Evolutionary conservation across 2,888 invertebrate genomes (phyloP).

Genomic region (Amiota minor): DNA sequence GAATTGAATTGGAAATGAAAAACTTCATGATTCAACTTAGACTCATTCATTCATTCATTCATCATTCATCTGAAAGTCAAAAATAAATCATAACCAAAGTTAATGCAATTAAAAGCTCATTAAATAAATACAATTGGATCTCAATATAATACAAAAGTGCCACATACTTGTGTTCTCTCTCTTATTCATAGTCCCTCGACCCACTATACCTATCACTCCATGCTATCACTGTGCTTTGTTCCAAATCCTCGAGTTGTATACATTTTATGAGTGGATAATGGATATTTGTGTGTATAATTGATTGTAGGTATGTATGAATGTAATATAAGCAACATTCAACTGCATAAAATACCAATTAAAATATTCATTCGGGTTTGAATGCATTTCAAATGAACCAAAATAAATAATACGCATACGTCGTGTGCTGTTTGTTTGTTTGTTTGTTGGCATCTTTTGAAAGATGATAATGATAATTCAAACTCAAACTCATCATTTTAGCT

Average conservation of each 20-base stretch:
- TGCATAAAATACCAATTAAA: constrained; percentile 67
- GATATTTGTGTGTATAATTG: no score
- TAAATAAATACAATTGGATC: constrained; percentile 65
- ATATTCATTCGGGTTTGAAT: constrained; percentile 60
- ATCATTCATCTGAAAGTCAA: no score
- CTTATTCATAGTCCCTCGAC: not conserved
- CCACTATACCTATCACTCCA: not conserved
- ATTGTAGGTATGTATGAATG: no score
- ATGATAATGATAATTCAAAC: no score
- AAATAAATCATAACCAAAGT: not conserved
- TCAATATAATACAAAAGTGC: no score
- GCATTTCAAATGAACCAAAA: constrained; percentile 39
- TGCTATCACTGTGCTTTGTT: not conserved
- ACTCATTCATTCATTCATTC: no score
- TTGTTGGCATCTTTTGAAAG: no score
- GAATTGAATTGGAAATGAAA: no score
- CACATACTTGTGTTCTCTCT: not conserved
- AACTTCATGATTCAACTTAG: no score
- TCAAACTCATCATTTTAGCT: no score
- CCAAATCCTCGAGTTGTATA: not conserved
- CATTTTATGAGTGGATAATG: not conserved
- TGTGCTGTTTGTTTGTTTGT: not conserved
- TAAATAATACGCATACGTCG: constrained; percentile 31
- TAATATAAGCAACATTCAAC: constrained; percentile 1
- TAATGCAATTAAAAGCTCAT: constrained; percentile 60